phyloP scores from a whole-genome alignment of 2,888 invertebrate species.

The Eupithecia centaureata region DNA sequence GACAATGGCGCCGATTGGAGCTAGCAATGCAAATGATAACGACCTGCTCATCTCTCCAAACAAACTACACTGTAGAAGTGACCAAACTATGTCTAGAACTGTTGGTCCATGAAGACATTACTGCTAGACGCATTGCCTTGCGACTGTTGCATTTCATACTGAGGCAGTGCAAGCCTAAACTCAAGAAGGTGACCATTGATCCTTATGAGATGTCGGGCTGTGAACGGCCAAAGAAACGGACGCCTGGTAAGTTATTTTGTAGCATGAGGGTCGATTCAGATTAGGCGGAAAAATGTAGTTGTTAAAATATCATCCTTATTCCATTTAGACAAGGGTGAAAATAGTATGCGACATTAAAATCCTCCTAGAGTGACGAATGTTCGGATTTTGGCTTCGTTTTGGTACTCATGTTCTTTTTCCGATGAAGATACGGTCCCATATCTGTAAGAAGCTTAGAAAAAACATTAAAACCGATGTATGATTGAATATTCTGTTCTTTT shows the following conservation, averaged over 20 bases:
- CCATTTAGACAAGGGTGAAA: too few species aligned
- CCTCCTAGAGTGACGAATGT: conserved; percentile 86
- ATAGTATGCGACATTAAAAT: too few species aligned
- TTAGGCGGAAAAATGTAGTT: too few species aligned
- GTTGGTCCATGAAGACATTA: conserved; percentile 90
- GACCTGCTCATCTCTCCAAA: conserved; percentile 88
- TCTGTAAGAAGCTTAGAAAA: conserved; percentile 70
- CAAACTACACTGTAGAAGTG: conserved; percentile 85
- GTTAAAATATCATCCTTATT: too few species aligned
- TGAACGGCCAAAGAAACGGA: conserved; percentile 54
- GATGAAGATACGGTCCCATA: conserved; percentile 85
- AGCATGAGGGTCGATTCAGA: background rate
- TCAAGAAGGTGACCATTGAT: conserved; percentile 85
- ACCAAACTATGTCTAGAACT: conserved; percentile 86
- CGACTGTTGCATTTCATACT: conserved; percentile 85
- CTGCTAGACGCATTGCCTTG: conserved; percentile 89
- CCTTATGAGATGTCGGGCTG: conserved; percentile 74
- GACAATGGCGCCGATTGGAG: conserved; percentile 93
- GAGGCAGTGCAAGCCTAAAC: conserved; percentile 88
- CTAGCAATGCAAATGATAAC: conserved; percentile 90
- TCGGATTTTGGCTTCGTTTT: conserved; percentile 86
- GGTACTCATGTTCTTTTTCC: conserved; percentile 67
- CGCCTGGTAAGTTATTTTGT: conserved; percentile 61
- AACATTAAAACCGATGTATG: too few species aligned
- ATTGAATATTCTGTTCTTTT: too few species aligned